Evolutionary conservation across 2,888 invertebrate species (phyloP), one percentile per base, ranked within the genome.

Genomic region (Homarus gammarus): DNA sequence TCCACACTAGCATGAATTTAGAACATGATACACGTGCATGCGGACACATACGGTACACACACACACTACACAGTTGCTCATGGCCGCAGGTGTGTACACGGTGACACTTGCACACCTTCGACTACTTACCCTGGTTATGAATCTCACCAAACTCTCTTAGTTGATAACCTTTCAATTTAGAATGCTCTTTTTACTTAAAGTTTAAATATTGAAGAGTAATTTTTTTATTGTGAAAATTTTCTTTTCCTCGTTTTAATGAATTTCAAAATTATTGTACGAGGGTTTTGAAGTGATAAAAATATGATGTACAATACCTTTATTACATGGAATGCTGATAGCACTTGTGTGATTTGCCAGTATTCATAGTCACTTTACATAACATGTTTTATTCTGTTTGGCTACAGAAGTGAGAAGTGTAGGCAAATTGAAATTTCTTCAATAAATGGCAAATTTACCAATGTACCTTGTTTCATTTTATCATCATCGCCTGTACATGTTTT

Each of bases 241-340:
- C n/a, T 56, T 49, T 49, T 49, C 8, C 15, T 49, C 56, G 18
- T 56, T n/a, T n/a, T n/a, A n/a, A n/a, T n/a, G n/a, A n/a, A n/a
- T n/a, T n/a, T n/a, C n/a, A n/a, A n/a, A n/a, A n/a, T n/a, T n/a
- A n/a, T n/a, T 64, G 64, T 64, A 64, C n/a, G 73, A 8, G 18
- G 38, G 12, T 36, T 73, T 18, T 73, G 33, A 56, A 56, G 5
- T 73, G 36, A n/a, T 73, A 31, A 73, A 73, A 12, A 73, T 18
- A 72, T 49, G 15, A 56, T 56, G 38, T 73, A 27, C 31, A 64
- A 64, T n/a, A 73, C 38, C 22, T 40, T 36, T n/a, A 73, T 38
- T 36, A 31, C 36, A 73, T 73, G 33, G n/a, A n/a, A 73, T 73
- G 38, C 73, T 73, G 73, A 73, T 73, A 73, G 73, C 73, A 73